Evolutionary conservation across 2,888 invertebrate species (phyloP), one percentile per base, ranked within the genome.

Genomic region (Scelioninae gen. 1): DNA sequence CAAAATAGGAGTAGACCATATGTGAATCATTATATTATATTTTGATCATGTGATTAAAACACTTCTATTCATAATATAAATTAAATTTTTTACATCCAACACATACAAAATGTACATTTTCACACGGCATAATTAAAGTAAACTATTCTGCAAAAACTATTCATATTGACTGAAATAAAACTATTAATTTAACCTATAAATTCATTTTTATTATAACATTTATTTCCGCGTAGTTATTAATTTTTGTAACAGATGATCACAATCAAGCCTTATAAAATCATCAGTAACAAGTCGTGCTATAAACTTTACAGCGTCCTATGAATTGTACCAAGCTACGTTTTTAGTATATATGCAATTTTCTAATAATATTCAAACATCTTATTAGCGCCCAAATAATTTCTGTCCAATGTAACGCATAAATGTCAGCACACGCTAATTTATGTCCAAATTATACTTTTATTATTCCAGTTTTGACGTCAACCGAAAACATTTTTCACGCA

Each of bases 361-460:
- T 60, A 71, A 71, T 60, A 60, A 71, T 71, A 60, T 34, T 43
- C 58, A 40, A 49, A 53, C 8, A 13, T 49, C 49, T 49, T 40
- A 60, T 60, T 71, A 71, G 1, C 43, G n/a, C 10, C n/a, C 40
- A 51, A 62, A 72, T 62, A 60, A 58, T 72, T 38, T 40, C 38
- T 34, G 9, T 23, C 11, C n/a, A 40, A 56, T 55, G 23, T 72
- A 32, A 40, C 55, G 23, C 51, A 34, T 71, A 71, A 71, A 71
- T 58, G 69, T 49, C 69, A 49, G 9, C 9, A 6, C n/a, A 23
- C 38, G 15, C 6, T 34, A 72, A 72, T 13, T 72, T 60, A 62
- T 45, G 31, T 1, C 23, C 11, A 15, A 43, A 51, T 62, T 51
- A 51, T 72, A 47, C 23, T 72, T 53, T 72, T 49, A 71, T 51